phyloP scores from a whole-genome alignment of 2,113 vertebrate genomes.

The Hylia prasina region DNA sequence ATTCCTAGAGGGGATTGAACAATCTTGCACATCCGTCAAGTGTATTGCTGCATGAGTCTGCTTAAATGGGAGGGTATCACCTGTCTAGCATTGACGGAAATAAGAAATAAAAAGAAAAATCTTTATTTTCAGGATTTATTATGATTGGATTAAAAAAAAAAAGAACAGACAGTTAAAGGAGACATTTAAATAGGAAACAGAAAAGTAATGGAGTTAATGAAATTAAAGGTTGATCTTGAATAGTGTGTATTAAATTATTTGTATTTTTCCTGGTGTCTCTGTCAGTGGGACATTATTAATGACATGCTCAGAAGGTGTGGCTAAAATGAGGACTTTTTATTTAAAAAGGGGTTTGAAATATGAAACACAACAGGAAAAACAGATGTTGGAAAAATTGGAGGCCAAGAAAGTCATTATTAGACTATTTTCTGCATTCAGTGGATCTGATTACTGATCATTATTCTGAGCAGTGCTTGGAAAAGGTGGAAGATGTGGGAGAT shows the following conservation, averaged over 20 bases:
- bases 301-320: neutral
- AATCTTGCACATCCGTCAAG: rapidly evolving
- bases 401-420: neutral
- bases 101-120: neutral
- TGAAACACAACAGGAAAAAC: neutral
- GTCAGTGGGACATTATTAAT: neutral
- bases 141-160: neutral
- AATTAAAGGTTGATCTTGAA: neutral
- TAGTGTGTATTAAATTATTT: neutral
- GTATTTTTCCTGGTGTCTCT: neutral
- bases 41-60: neutral
- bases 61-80: neutral
- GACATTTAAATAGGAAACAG: neutral
- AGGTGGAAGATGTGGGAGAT: neutral
- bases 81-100: neutral
- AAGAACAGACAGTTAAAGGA: neutral
- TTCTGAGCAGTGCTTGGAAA: neutral
- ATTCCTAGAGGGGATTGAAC: neutral
- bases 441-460: neutral
- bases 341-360: neutral
- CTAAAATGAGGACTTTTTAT: neutral
- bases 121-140: neutral
- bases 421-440: neutral
- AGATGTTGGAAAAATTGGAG: neutral
- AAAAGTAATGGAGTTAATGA: neutral